Percentiles rank a stretch among this genome's conserved stretches.
These are phyloP conservation scores for Drosophila nasuta DNA, from an alignment of 1,140 invertebrate species.

Conservation along the genomic window DNA sequence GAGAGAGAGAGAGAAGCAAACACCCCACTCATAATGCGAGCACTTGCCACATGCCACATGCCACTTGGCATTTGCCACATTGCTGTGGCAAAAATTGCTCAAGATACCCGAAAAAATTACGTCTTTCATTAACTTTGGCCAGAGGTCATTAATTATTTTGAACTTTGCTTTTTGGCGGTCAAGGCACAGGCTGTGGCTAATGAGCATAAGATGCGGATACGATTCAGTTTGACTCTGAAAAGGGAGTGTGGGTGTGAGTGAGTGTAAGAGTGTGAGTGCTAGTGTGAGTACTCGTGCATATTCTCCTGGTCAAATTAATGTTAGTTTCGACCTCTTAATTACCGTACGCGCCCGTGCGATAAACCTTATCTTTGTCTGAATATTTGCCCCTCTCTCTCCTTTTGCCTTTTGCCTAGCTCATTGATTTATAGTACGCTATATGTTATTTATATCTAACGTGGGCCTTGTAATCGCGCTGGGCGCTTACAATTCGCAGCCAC, in stretches of 20 bases:
- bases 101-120: slow-evolving; percentile 63
- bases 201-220: slow-evolving; percentile 77
- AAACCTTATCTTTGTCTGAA: slow-evolving; percentile 71
- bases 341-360: slow-evolving; percentile 78
- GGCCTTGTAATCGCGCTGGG: slow-evolving; percentile 60
- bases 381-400: background rate
- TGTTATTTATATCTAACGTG: slow-evolving; percentile 72
- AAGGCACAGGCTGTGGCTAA: slow-evolving; percentile 80
- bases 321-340: slow-evolving; percentile 76
- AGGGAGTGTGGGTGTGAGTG: slow-evolving; percentile 9
- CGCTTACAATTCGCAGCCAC: slow-evolving; percentile 60
- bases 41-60: slow-evolving; percentile 13
- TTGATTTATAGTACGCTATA: slow-evolving; percentile 79
- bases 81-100: slow-evolving; percentile 13
- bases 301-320: slow-evolving; percentile 65
- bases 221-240: slow-evolving; percentile 9
- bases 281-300: slow-evolving; percentile 39
- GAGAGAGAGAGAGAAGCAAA: slow-evolving; percentile 1
- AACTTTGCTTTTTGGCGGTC: slow-evolving; percentile 73
- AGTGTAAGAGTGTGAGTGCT: slow-evolving; percentile 5
- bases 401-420: slow-evolving; percentile 19
- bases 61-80: slow-evolving; percentile 12
- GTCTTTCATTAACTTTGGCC: slow-evolving; percentile 80
- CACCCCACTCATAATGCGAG: slow-evolving; percentile 54
- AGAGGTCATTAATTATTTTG: slow-evolving; percentile 83